phyloP scores from a whole-genome alignment of 2,797 vertebrate species.

The Pangasius larnaudii region DNA sequence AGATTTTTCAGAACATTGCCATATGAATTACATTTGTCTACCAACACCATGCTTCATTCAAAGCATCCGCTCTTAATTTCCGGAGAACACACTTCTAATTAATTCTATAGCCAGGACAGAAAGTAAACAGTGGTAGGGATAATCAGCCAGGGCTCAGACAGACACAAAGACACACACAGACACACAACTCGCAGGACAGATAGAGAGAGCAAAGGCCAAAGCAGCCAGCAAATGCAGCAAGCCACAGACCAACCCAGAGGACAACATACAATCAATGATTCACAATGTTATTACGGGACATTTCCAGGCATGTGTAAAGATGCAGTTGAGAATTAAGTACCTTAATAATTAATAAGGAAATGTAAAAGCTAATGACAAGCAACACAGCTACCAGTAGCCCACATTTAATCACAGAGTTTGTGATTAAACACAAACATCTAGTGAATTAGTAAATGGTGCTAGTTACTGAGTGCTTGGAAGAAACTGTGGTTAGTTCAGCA shows the following conservation, averaged over 20 bases:
- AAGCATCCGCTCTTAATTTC: neutral
- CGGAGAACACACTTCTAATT: neutral
- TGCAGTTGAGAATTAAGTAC: constrained; percentile 42
- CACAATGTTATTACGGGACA: constrained; percentile 24
- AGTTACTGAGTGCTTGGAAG: constrained; percentile 18
- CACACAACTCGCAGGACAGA: neutral
- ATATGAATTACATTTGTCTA: constrained; percentile 47
- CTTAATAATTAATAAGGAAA: constrained; percentile 59
- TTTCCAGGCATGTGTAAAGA: constrained; percentile 14
- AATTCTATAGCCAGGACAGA: neutral
- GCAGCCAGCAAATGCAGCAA: neutral
- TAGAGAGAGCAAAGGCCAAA: neutral
- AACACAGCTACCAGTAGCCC: neutral
- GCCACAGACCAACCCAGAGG: neutral
- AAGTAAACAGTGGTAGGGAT: neutral
- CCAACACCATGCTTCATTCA: constrained; percentile 12
- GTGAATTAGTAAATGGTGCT: constrained; percentile 5
- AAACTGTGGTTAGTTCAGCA: neutral
- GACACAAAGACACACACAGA: neutral
- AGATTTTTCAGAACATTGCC: constrained; percentile 67
- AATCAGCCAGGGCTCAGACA: neutral
- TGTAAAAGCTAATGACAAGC: neutral
- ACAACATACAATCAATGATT: constrained; percentile 50
- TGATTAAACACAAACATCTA: neutral
- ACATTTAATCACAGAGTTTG: neutral